Percentiles rank a stretch among this genome's conserved stretches.
Conservation (phyloP, 2,888 invertebrate genomes). For the Hipparchia semele region DNA sequence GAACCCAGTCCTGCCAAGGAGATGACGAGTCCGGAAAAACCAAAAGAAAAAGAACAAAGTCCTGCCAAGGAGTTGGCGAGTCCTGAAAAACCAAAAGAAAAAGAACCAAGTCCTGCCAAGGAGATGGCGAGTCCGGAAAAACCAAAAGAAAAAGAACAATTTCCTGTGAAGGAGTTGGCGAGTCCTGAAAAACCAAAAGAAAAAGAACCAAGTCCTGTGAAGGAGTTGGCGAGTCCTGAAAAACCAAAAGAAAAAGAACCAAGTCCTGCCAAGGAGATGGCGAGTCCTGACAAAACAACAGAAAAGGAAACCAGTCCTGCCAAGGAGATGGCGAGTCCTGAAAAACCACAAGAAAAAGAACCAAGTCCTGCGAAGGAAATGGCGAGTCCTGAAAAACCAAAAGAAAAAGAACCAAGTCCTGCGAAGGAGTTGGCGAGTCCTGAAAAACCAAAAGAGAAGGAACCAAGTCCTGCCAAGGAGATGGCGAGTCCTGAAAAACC, state of each 20-base stretch:
- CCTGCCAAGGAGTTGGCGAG: background rate
- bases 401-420: no score
- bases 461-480: slow-evolving; percentile 19
- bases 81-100: no score
- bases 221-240: background rate
- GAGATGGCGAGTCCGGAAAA: no score
- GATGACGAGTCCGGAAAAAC: background rate
- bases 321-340: background rate
- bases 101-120: background rate
- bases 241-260: slow-evolving; percentile 1
- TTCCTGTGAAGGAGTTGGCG: background rate
- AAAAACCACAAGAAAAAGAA: slow-evolving; percentile 2
- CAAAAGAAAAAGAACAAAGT: slow-evolving; percentile 1
- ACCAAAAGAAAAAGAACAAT: background rate
- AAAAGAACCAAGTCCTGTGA: slow-evolving; percentile 6
- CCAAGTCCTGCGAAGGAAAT: background rate
- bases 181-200: background rate
- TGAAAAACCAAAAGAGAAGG: no score
- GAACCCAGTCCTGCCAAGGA: slow-evolving; percentile 10
- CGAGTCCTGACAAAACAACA: background rate
- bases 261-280: background rate
- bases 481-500: background rate
- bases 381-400: no score
- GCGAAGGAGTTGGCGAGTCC: background rate
- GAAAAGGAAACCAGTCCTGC: slow-evolving; percentile 13